These are phyloP conservation scores for Hypocryptadius cinnamomeus DNA, from an alignment of 2,113 vertebrate species.

Conservation along the genomic window DNA sequence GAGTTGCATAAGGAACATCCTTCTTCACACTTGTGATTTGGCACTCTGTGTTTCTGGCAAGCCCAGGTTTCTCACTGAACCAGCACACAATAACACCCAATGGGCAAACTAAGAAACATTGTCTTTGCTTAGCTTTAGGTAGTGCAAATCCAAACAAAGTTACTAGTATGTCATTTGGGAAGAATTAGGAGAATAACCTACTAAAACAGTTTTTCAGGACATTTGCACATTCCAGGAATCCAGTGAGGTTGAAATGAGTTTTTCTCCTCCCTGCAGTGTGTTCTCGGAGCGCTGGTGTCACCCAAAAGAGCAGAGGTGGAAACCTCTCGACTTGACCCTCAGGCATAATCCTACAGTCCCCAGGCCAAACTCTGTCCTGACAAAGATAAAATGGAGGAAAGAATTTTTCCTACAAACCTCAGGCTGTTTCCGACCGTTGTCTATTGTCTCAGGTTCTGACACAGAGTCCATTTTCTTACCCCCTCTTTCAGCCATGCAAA, in stretches of 20 bases:
- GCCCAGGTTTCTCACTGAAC: neutral
- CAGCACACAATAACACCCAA: neutral
- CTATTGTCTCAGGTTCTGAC: conserved; percentile 31
- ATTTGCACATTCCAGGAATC: neutral
- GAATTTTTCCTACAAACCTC: neutral
- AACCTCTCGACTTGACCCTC: conserved; percentile 2
- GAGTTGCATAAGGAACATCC: neutral
- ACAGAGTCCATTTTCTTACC: conserved; percentile 28
- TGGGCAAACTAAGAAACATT: neutral
- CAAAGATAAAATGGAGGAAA: neutral
- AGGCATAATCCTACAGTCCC: neutral
- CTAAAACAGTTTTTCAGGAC: neutral
- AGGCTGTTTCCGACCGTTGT: neutral
- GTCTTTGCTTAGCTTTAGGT: neutral
- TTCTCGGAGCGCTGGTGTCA: neutral
- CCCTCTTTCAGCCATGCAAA: conserved; percentile 39
- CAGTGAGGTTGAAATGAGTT: neutral
- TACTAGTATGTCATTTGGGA: neutral
- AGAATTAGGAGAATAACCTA: neutral
- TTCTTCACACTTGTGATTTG: neutral
- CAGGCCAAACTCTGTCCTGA: neutral
- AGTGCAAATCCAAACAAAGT: neutral
- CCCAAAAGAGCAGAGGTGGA: neutral
- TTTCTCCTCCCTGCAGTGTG: neutral
- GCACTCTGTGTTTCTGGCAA: neutral